These are phyloP conservation scores for Passer domesticus DNA, from an alignment of 2,113 vertebrate species.

Conservation along the genomic window DNA sequence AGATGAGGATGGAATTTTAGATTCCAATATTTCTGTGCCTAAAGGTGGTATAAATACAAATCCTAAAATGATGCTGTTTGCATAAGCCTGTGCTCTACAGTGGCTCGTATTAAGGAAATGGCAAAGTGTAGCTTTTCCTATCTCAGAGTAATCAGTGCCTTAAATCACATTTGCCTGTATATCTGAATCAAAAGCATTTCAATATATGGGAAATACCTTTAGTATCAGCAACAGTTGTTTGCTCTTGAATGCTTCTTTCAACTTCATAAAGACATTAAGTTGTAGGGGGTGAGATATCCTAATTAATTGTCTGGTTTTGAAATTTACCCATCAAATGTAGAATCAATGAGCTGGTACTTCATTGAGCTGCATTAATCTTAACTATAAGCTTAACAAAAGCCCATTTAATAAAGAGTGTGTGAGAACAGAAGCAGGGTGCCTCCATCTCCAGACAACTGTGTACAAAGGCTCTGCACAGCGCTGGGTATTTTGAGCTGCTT, in stretches of 20 bases:
- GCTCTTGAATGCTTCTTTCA: not conserved
- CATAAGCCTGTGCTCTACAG: not conserved
- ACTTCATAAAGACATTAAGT: not conserved
- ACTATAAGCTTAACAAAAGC: not conserved
- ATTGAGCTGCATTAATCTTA: conserved; percentile 18
- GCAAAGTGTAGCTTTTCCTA: not conserved
- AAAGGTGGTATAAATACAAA: not conserved
- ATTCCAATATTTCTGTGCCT: not conserved
- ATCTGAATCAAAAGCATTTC: not conserved
- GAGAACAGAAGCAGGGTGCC: conserved; percentile 24
- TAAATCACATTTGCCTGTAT: not conserved
- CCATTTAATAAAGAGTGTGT: conserved; percentile 2
- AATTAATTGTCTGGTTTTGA: not conserved
- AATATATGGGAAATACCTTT: not conserved
- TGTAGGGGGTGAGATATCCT: not conserved
- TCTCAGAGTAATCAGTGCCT: not conserved
- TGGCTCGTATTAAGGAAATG: not conserved
- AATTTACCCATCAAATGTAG: not conserved
- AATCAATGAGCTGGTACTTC: not conserved
- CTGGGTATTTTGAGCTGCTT: not conserved
- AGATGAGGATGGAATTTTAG: not conserved
- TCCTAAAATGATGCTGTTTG: not conserved
- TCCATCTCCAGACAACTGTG: not conserved
- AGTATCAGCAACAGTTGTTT: not conserved
- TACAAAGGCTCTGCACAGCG: not conserved